Evolutionary conservation across 2,113 vertebrate species (phyloP), one percentile per base, ranked within the genome.

Genomic region (Orthonyx spaldingii): DNA sequence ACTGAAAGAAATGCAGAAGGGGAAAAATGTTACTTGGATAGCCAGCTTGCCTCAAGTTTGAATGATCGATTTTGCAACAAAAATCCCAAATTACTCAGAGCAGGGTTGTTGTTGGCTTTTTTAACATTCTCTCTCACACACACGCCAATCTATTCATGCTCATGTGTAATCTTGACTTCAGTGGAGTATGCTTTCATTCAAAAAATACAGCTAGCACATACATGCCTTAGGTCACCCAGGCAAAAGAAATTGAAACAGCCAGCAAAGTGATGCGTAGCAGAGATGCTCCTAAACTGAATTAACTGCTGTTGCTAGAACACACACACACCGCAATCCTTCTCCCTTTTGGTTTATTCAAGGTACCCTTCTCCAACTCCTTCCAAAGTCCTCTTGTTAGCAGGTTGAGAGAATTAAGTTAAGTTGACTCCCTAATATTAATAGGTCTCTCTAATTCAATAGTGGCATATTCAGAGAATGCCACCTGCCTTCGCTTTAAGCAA

Each of bases 341-440:
- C 63, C 87, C 82, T 57, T 64, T 71, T 71, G 49, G 47, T 69
- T 94, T 77, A 90, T 75, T 80, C 69, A 89, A 76, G 46, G 42
- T 56, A 89, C 18, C 13, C n/a, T 69, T 79, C 33, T 88, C 47
- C 42, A 93, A 4, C 21, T 57, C 78, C 46, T 84, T 96, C 89
- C 77, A 95, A 97, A 96, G 49, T 47, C 77, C 79, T 80, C 92
- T 93, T 63, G 80, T 97, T 97, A 96, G 80, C 86, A 94, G 66
- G 70, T 92, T 91, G 84, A 84, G 46, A 94, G 65, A 98, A 97
- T 97, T 96, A 92, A 92, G 65, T 96, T 96, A 96, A 87, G 87
- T 92, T 93, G 92, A 90, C 63, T 96, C 92, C 77, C 94, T 87
- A 96, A 94, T 95, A 97, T 97, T 96, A 97, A 95, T 84, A 81